Evolutionary conservation across 2,113 vertebrate genomes (phyloP).

Genomic region (Amblyopsis rosae): DNA sequence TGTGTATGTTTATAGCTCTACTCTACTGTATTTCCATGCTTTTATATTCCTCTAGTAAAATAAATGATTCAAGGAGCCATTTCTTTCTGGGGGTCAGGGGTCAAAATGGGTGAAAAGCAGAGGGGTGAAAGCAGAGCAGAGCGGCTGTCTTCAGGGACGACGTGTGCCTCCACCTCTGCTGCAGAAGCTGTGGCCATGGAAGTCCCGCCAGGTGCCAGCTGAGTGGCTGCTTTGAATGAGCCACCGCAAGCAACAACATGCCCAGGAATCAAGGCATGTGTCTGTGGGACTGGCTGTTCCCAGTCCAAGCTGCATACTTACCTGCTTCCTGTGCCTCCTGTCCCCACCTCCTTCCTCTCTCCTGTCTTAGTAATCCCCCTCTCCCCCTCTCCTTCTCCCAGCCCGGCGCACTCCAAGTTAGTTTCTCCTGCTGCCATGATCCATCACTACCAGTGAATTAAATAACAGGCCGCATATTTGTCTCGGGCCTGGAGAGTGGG

Average conservation of each 20-base stretch:
- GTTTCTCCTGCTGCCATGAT: conserved; percentile 63
- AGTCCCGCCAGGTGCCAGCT: conserved; percentile 71
- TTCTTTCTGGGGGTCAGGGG: not conserved
- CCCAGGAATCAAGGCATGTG: conserved; percentile 65
- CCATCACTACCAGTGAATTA: conserved; percentile 53
- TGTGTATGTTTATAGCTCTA: no score
- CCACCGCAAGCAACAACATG: conserved; percentile 74
- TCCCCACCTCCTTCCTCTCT: conserved; percentile 44
- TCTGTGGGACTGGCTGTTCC: conserved; percentile 56
- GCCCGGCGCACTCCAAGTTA: conserved; percentile 48
- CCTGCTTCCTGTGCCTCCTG: conserved; percentile 57
- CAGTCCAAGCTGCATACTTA: conserved; percentile 56
- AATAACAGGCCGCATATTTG: conserved; percentile 67
- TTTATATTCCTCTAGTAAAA: not conserved
- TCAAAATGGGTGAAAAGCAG: not conserved
- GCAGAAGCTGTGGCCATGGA: conserved; percentile 74
- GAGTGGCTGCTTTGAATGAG: conserved; percentile 78
- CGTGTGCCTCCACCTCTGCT: conserved; percentile 48
- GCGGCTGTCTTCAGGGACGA: conserved; percentile 46
- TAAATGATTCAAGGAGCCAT: not conserved
- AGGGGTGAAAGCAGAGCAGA: conserved; percentile 25
- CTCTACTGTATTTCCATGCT: no score
- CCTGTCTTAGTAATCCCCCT: conserved; percentile 38
- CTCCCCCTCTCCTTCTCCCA: conserved; percentile 44
- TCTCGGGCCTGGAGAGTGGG: conserved; percentile 42